A percentile compares a stretch with the other conserved stretches of the same genome.
Evolutionary conservation across 2,797 vertebrate genomes (phyloP).

Genomic region (Premnoplex brunnescens): DNA sequence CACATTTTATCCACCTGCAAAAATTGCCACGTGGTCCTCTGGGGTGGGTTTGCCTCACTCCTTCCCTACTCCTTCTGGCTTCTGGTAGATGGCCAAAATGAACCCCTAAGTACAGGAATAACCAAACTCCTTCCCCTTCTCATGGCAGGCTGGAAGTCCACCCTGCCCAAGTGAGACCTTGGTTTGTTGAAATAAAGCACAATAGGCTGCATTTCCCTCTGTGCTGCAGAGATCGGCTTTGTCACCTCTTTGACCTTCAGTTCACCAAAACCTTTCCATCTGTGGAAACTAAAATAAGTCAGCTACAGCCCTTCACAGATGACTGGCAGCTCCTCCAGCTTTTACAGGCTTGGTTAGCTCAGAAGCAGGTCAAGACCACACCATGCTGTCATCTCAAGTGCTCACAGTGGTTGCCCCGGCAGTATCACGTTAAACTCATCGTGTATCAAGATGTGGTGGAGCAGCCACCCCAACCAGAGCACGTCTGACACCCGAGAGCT

Average conservation of each 20-base stretch:
- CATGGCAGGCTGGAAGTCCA: neutral
- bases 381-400: neutral
- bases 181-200: neutral
- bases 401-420: rapidly evolving
- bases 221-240: neutral
- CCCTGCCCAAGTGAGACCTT: neutral
- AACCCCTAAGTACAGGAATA: neutral
- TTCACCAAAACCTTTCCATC: neutral
- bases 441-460: neutral
- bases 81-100: neutral
- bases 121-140: neutral
- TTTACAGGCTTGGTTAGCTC: neutral
- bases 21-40: neutral
- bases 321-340: neutral
- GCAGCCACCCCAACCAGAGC: neutral
- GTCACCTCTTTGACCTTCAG: neutral
- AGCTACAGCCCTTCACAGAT: neutral
- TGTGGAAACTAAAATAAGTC: neutral
- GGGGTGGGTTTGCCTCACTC: neutral
- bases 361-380: neutral
- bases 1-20: neutral
- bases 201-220: neutral
- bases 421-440: neutral
- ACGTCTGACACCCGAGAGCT: neutral
- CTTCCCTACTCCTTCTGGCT: neutral